Conservation (phyloP, 1,140 invertebrate species). For the Ostrea denselamellosa region DNA sequence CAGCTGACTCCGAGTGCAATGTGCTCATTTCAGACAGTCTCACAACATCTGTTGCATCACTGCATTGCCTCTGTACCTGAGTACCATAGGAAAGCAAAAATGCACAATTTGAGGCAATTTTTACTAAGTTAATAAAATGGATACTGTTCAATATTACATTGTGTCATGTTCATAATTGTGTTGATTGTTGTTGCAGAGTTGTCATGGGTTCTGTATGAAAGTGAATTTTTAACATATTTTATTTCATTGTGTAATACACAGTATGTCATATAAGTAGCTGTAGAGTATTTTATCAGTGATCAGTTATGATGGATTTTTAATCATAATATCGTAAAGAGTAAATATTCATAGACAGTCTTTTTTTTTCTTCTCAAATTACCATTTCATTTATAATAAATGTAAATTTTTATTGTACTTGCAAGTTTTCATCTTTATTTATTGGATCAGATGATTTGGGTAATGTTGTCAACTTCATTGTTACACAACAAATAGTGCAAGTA, state of each 20-base stretch:
- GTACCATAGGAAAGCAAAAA: background rate
- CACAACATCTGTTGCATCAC: background rate
- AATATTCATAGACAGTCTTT: background rate
- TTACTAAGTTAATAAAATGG: background rate
- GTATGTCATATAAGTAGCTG: background rate
- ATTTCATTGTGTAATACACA: conserved; percentile 7
- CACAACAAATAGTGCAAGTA: too few species aligned
- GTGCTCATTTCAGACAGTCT: background rate
- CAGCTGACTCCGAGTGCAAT: conserved; percentile 16
- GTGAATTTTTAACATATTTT: background rate
- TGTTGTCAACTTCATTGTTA: background rate
- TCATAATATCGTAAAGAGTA: background rate
- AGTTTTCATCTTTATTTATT: background rate
- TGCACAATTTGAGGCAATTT: background rate
- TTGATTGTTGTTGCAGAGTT: conserved; percentile 7
- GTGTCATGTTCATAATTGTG: background rate
- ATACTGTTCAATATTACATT: background rate
- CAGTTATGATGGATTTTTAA: background rate
- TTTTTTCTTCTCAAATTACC: background rate
- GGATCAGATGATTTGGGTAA: background rate
- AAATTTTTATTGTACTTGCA: conserved; percentile 20
- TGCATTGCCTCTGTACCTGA: background rate
- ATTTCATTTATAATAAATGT: background rate
- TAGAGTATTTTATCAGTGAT: background rate
- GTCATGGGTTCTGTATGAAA: background rate